These are phyloP conservation scores for Hirtodrosophila alboralis DNA, from an alignment of 2,888 invertebrate genomes.

Conservation along the genomic window DNA sequence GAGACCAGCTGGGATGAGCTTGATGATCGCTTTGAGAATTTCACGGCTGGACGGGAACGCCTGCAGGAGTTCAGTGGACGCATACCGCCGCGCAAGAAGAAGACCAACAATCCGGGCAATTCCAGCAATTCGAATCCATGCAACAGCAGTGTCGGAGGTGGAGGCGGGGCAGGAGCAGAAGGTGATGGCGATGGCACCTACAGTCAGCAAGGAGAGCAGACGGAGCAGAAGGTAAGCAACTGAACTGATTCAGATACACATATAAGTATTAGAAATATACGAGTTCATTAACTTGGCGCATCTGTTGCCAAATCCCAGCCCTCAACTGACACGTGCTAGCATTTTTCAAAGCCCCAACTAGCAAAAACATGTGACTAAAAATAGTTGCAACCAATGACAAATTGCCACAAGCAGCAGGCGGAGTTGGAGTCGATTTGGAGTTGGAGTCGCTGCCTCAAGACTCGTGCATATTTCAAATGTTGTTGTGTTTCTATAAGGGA, in stretches of 20 bases:
- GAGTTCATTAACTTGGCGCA: constrained; percentile 66
- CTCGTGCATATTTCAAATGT: constrained; percentile 42
- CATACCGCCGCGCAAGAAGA: constrained; percentile 84
- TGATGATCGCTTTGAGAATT: constrained; percentile 83
- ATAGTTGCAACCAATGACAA: constrained; percentile 65
- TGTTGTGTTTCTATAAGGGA: constrained; percentile 6
- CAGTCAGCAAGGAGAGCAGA: constrained; percentile 24
- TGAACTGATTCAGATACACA: constrained; percentile 5
- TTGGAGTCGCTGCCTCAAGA: constrained; percentile 11
- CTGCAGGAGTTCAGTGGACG: constrained; percentile 84
- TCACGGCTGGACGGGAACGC: constrained; percentile 83
- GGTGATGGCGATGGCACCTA: constrained; percentile 14
- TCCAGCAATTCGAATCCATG: constrained; percentile 5
- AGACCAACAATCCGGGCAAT: constrained; percentile 63
- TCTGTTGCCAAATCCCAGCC: constrained; percentile 21
- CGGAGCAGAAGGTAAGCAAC: constrained; percentile 52
- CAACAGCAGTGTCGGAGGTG: constrained; percentile 50
- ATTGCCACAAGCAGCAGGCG: constrained; percentile 50
- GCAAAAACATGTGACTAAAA: constrained; percentile 51
- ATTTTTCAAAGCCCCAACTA: constrained; percentile 66
- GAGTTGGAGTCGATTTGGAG: constrained; percentile 1
- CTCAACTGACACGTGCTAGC: constrained; percentile 59
- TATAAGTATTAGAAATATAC: background rate
- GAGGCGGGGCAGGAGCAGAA: constrained; percentile 8
- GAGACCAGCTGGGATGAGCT: constrained; percentile 84